Conservation (phyloP, 2,113 vertebrate species). For the Struthio camelus region DNA sequence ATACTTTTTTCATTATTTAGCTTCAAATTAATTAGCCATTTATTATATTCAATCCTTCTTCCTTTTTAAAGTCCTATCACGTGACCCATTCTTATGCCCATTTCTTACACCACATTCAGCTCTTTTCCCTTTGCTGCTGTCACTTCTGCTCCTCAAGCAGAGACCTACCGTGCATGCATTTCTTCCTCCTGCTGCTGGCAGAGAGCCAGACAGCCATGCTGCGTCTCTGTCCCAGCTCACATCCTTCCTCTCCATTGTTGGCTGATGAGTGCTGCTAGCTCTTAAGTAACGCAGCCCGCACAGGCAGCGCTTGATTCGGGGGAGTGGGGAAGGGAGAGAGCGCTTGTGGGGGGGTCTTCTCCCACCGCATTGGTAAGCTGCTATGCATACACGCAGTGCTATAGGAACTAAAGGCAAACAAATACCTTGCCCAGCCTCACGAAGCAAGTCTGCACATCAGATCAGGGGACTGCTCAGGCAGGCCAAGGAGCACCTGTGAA, state of each 20-base stretch:
- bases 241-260: background rate
- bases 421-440: background rate
- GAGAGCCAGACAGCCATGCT: background rate
- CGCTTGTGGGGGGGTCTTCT: background rate
- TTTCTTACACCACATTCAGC: rapidly evolving
- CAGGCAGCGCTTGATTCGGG: rapidly evolving
- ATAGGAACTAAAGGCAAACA: background rate
- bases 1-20: background rate
- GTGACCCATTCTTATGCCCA: no score
- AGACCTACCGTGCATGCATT: rapidly evolving
- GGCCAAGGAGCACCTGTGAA: background rate
- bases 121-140: no score
- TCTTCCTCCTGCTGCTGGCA: background rate
- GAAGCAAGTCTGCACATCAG: background rate
- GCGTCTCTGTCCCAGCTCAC: background rate
- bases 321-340: background rate
- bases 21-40: background rate
- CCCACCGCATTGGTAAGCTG: background rate
- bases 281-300: background rate
- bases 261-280: rapidly evolving
- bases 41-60: background rate
- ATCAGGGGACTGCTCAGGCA: background rate
- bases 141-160: rapidly evolving
- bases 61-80: background rate
- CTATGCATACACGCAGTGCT: rapidly evolving